A percentile compares a stretch with the other conserved stretches of the same genome.
phyloP scores from a whole-genome alignment of 2,888 invertebrate genomes.

The Metacarcinus magister region DNA sequence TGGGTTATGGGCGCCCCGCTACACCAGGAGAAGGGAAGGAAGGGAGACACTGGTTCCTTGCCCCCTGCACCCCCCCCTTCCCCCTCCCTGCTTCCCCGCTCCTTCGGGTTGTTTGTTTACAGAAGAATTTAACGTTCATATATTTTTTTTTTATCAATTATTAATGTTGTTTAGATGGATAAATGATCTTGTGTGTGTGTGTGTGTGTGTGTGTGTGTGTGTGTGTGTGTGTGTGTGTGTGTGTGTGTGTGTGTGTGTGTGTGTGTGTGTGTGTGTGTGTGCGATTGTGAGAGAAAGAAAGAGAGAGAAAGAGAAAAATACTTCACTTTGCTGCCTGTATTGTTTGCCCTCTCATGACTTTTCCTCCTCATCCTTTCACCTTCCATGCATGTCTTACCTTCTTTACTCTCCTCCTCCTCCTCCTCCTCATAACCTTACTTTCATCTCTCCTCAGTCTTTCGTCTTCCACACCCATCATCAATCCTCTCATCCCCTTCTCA shows the following conservation, averaged over 20 bases:
- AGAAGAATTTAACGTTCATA: background rate
- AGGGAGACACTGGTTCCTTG: background rate
- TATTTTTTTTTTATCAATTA: background rate
- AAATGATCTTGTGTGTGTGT: background rate
- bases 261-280: slow-evolving; percentile 59
- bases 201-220: background rate
- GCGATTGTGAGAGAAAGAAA: background rate
- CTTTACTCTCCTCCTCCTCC: background rate
- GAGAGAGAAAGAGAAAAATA: background rate
- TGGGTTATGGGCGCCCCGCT: slow-evolving; percentile 54
- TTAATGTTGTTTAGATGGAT: background rate
- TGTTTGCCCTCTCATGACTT: background rate
- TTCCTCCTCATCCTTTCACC: background rate
- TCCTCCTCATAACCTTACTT: slow-evolving; percentile 30
- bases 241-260: slow-evolving; percentile 10
- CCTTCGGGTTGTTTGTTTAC: background rate
- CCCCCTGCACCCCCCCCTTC: background rate
- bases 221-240: background rate
- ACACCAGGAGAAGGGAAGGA: background rate
- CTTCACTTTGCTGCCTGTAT: background rate
- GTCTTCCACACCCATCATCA: background rate
- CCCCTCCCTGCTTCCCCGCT: too few species aligned
- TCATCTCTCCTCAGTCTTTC: background rate
- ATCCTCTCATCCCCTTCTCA: slow-evolving; percentile 14
- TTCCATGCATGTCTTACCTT: background rate